Evolutionary conservation across 1,140 invertebrate species (phyloP), one percentile per base, ranked within the genome.

Genomic region (Pseudomyrmex flavicornis): DNA sequence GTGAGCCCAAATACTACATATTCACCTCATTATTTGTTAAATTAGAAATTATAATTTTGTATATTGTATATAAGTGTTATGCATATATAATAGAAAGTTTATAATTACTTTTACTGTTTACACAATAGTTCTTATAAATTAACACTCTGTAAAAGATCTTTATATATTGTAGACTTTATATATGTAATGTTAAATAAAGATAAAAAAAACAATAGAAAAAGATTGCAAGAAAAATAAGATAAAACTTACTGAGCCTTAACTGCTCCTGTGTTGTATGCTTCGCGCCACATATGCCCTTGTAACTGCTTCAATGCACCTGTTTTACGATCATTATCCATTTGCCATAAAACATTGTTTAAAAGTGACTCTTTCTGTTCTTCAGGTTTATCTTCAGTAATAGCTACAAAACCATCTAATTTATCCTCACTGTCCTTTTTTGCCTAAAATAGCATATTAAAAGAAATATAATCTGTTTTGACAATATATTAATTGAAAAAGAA

Each of bases 271-370:
- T 96, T 95, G 92, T 98, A 99, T 9, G 97, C 98, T 85, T 97
- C 95, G 88, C 96, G 95, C 97, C 97, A 99, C 85, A 99, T 97
- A 58, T 98, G 95, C 2, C 98, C 98, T 92, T 99, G 98, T 3
- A 99, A 94, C 58, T 96, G 95, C 94, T 99, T 99, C 46, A 99
- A 94, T 22, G 97, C 96, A 17, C 95, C 96, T 44, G 96, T 96
- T 92, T 98, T 98, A 70, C 97, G 95, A 93, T 98, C 97, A 20
- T 95, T 94, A 61, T 97, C 96, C 95, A 98, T 98, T 93, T 97
- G 96, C 96, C 96, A 97, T 83, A 96, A 95, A 13, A 98, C 94
- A 94, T 96, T 97, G 75, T 96, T 95, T 20, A 96, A 93, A 48
- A 97, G 89, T 62, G 95, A 95, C 80, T 95, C 94, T 72, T 96